A percentile compares a stretch with the other conserved stretches of the same genome.
phyloP scores from a whole-genome alignment of 2,797 vertebrate species.

The Macropus fuliginosus region DNA sequence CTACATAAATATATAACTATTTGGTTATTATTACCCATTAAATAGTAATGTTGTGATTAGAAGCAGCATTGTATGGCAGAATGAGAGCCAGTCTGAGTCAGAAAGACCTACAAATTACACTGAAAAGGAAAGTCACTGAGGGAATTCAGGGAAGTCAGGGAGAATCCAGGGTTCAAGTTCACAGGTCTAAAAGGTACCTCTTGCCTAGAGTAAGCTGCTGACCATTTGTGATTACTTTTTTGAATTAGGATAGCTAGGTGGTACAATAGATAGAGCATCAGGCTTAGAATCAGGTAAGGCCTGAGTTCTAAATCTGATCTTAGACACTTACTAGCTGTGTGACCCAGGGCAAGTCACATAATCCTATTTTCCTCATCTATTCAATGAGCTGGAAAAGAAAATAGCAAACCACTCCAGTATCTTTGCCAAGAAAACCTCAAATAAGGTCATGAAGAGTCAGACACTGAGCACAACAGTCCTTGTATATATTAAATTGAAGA shows the following conservation, averaged over 20 bases:
- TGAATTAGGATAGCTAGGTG: too few relatives aligned
- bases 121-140: background rate
- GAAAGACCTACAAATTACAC: background rate
- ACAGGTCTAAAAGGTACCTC: too few relatives aligned
- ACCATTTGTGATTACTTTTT: background rate
- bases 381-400: background rate
- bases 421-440: background rate
- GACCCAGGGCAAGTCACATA: background rate
- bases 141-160: background rate
- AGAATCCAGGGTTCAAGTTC: background rate
- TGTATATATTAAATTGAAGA: background rate
- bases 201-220: background rate
- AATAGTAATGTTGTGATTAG: background rate
- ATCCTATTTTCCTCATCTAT: background rate
- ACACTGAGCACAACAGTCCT: background rate
- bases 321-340: too few relatives aligned
- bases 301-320: too few relatives aligned
- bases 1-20: background rate
- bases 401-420: background rate
- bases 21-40: background rate
- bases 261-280: too few relatives aligned
- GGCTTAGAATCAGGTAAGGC: too few relatives aligned
- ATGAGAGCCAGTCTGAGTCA: background rate
- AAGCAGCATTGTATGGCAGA: background rate
- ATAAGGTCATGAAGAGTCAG: background rate